These are phyloP conservation scores for Dicrurus megarhynchus DNA, from an alignment of 2,113 vertebrate genomes.

Conservation along the genomic window DNA sequence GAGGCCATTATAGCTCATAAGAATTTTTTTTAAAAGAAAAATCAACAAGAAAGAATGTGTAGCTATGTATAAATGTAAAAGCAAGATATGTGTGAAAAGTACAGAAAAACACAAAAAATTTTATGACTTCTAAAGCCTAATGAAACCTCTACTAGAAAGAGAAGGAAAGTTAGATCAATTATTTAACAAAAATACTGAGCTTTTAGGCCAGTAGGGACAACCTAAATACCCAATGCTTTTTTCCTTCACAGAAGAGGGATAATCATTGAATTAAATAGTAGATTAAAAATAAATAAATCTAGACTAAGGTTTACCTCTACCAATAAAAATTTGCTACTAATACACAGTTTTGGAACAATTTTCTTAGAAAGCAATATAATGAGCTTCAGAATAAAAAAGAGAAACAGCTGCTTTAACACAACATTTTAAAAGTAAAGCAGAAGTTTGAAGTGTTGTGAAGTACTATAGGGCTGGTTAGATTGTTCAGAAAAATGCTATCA, in stretches of 20 bases:
- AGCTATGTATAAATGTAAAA: not conserved
- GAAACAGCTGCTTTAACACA: not conserved
- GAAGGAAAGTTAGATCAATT: not conserved
- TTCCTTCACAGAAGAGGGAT: not conserved
- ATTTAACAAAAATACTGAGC: not conserved
- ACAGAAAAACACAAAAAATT: not conserved
- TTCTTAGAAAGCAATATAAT: not conserved
- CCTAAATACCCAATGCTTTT: not conserved
- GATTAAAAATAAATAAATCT: not conserved
- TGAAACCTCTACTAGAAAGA: not conserved
- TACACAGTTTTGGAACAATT: not conserved
- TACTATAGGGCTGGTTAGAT: not conserved
- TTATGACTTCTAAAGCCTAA: not conserved
- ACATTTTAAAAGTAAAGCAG: not conserved
- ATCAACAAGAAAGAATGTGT: not conserved
- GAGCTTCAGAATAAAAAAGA: not conserved
- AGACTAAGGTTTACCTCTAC: not conserved
- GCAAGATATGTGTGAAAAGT: not conserved
- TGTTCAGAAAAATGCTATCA: not conserved
- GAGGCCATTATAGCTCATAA: not conserved
- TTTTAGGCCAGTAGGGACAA: not conserved
- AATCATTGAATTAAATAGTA: not conserved
- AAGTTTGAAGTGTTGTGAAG: not conserved
- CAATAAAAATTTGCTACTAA: not conserved
- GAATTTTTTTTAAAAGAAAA: not conserved